A percentile compares a stretch with the other conserved stretches of the same genome.
Evolutionary conservation across 2,113 vertebrate genomes (phyloP).

Genomic region (Pelecanus crispus): DNA sequence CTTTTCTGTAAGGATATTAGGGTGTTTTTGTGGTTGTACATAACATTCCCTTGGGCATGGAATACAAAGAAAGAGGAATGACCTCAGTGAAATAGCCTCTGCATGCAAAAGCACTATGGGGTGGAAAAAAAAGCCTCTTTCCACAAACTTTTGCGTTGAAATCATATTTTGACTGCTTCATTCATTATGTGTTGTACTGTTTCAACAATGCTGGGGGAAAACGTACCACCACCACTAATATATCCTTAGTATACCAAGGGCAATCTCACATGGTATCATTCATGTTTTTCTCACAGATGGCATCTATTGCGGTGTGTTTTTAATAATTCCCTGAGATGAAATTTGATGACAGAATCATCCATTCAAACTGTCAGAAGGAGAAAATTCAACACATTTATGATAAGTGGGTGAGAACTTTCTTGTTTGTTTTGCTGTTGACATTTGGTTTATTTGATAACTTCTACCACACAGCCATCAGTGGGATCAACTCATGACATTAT

Average conservation of each 20-base stretch:
- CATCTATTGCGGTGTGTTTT: background rate
- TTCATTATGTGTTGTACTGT: background rate
- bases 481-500: background rate
- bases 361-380: background rate
- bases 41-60: background rate
- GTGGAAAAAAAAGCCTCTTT: background rate
- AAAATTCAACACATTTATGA: background rate
- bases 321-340: slow-evolving; percentile 16
- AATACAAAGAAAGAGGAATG: background rate
- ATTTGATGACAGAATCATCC: background rate
- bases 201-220: background rate
- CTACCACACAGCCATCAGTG: rapidly evolving
- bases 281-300: background rate
- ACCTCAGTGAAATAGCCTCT: background rate
- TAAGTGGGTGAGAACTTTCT: background rate
- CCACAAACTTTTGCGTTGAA: background rate
- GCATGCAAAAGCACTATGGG: background rate
- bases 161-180: background rate
- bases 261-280: background rate
- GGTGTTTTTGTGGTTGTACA: background rate
- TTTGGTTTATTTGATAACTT: background rate
- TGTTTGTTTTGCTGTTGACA: background rate
- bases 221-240: background rate
- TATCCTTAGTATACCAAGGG: background rate
- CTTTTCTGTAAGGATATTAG: background rate